Percentiles rank a stretch among this genome's conserved stretches.
phyloP scores from a whole-genome alignment of 2,797 vertebrate species.

The Eleutherodactylus coqui region DNA sequence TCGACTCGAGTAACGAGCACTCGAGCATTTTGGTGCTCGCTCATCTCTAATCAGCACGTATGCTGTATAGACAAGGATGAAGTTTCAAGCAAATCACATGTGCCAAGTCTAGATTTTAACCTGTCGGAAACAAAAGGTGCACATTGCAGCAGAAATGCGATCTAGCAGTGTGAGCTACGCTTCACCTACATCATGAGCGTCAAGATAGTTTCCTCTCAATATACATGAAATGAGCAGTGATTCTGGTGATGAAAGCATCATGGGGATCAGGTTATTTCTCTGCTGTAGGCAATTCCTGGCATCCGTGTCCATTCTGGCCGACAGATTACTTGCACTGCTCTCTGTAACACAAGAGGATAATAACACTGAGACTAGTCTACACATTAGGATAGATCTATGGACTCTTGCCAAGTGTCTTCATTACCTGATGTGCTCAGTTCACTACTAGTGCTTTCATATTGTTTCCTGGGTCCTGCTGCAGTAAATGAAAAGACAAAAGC shows the following conservation, averaged over 20 bases:
- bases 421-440: slow-evolving; percentile 90
- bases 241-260: slow-evolving; percentile 94
- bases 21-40: too few species aligned
- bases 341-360: slow-evolving; percentile 73
- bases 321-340: slow-evolving; percentile 75
- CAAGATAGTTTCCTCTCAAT: slow-evolving; percentile 87
- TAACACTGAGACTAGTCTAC: background rate
- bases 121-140: too few species aligned
- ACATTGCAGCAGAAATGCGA: too few species aligned
- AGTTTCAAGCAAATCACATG: too few species aligned
- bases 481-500: background rate
- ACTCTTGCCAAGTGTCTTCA: background rate
- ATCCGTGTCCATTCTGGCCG: slow-evolving; percentile 67
- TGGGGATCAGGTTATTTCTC: slow-evolving; percentile 83
- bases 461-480: slow-evolving; percentile 10
- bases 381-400: background rate
- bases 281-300: slow-evolving; percentile 65
- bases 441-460: slow-evolving; percentile 80
- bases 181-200: slow-evolving; percentile 89
- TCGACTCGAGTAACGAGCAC: too few species aligned
- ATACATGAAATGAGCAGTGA: slow-evolving; percentile 93
- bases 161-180: too few species aligned
- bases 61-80: too few species aligned
- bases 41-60: too few species aligned
- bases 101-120: too few species aligned